These are phyloP conservation scores for Danio tinwini DNA, from an alignment of 2,797 vertebrate species.

Conservation along the genomic window DNA sequence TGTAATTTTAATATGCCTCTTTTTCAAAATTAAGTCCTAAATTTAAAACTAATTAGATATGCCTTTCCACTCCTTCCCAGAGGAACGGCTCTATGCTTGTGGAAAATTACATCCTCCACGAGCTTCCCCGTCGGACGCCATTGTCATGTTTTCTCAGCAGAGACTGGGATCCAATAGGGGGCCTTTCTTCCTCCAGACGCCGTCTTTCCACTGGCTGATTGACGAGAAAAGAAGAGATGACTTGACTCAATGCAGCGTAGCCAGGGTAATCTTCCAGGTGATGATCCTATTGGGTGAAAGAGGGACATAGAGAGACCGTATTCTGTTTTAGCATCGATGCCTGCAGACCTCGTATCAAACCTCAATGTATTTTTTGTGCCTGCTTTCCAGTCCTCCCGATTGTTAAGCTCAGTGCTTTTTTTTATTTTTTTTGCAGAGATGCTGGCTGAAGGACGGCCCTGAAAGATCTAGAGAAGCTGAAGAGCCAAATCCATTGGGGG, in stretches of 20 bases:
- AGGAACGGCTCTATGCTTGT: conserved; percentile 27
- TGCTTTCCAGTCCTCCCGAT: conserved; percentile 36
- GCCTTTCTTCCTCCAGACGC: conserved; percentile 42
- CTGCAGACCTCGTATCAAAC: conserved; percentile 60
- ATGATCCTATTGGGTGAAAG: conserved; percentile 65
- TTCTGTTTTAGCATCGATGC: conserved; percentile 65
- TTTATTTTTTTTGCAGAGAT: conserved; percentile 46
- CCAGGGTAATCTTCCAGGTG: conserved; percentile 67
- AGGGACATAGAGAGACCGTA: conserved; percentile 55
- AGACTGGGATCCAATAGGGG: conserved; percentile 41
- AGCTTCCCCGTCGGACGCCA: conserved; percentile 33
- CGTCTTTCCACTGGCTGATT: conserved; percentile 59
- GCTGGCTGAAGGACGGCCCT: conserved; percentile 58
- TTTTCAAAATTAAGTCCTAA: conserved; percentile 34
- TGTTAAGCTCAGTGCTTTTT: conserved; percentile 44
- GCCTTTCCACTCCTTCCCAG: conserved; percentile 31
- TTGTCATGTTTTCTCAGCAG: conserved; percentile 36
- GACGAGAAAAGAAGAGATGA: conserved; percentile 62
- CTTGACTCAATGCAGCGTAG: conserved; percentile 63
- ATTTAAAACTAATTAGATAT: conserved; percentile 49
- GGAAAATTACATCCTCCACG: conserved; percentile 32
- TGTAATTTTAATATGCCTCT: conserved; percentile 28
- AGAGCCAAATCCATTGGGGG: conserved; percentile 63
- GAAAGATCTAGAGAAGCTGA: conserved; percentile 63
- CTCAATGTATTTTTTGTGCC: conserved; percentile 53